Conservation (phyloP, 2,888 invertebrate species). For the Ethmia dodecea region DNA sequence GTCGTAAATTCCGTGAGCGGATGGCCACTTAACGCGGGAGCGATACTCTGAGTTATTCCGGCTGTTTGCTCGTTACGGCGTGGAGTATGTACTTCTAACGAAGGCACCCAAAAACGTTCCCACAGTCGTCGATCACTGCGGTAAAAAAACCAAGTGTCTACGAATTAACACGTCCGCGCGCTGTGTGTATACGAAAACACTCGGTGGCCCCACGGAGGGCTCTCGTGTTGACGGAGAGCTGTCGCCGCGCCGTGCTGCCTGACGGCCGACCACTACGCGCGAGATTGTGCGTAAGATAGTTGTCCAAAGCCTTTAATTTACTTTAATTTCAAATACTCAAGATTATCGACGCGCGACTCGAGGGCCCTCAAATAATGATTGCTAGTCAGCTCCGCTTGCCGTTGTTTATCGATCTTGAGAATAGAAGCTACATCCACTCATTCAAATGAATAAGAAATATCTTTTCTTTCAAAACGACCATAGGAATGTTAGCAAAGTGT, state of each 20-base stretch:
- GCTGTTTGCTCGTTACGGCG: conserved; percentile 71
- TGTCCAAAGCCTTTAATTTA: conserved; percentile 63
- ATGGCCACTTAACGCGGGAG: conserved; percentile 67
- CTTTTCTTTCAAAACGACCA: conserved; percentile 4
- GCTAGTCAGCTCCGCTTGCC: conserved; percentile 43
- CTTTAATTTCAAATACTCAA: conserved; percentile 57
- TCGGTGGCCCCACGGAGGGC: conserved; percentile 63
- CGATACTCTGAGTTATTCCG: conserved; percentile 62
- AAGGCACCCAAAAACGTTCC: conserved; percentile 72
- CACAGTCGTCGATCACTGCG: conserved; percentile 73
- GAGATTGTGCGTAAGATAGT: conserved; percentile 58
- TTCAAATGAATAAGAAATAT: conserved; percentile 12
- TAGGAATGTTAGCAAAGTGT: conserved; percentile 3
- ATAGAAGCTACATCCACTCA: conserved; percentile 25
- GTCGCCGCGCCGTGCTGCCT: conserved; percentile 24
- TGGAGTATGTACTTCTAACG: conserved; percentile 69
- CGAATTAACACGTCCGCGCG: conserved; percentile 75
- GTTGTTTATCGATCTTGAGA: conserved; percentile 40
- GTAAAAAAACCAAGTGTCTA: conserved; percentile 73
- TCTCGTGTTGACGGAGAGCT: conserved; percentile 55
- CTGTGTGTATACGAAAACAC: conserved; percentile 75
- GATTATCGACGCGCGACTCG: conserved; percentile 27
- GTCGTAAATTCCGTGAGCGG: conserved; percentile 62
- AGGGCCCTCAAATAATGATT: conserved; percentile 46
- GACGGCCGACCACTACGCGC: conserved; percentile 40